Base-by-base conservation (phyloP, 1,140 invertebrate species). In the Atta cephalotes region DNA sequence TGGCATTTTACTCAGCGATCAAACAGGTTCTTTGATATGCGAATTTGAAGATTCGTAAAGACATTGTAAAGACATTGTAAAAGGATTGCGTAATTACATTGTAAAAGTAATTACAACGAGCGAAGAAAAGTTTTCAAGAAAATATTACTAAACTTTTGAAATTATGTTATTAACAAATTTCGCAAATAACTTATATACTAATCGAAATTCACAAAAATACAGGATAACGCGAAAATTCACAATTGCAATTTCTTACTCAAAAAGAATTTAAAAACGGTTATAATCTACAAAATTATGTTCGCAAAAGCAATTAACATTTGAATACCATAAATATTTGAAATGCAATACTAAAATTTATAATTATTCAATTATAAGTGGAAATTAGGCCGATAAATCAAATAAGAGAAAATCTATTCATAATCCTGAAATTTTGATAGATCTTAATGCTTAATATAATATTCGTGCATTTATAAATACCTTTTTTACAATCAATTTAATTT, bases 1-100 rank as follows among this genome's bases (percentile, higher is more conserved):
- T 28, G 51, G 51, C 35, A 62, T 85, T 85, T 51, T 70, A 63
- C 14, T 51, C 70, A 53, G 9, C 85, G 80, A 88, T 89, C 88
- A 86, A 89, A 86, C 87, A 39, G 31, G 14, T 31, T 56, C 63
- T 16, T 16, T 25, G 12, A 10, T 74, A n/a, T 56, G 63, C 35
- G 49, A 81, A 82, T 58, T 74, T 80, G 18, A 39, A 5, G 21
- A 16, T 56, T 80, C 68, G 31, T 39, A 58, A 49, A 70, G 66
- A 25, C 39, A 49, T 25, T 16, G 31, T 39, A 58, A 49, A 70
- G 66, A 25, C 39, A 49, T 25, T 16, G 39, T 21, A 49, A 31
- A 10, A 21, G 4, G 16, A 51, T 51, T 31, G 25, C 39, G 87
- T 76, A 31, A 45, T 45, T 56, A 58, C 58, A 49, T 25, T 25